Evolutionary conservation across 2,113 vertebrate species (phyloP), one percentile per base, ranked within the genome.

Genomic region (Channa maculata): DNA sequence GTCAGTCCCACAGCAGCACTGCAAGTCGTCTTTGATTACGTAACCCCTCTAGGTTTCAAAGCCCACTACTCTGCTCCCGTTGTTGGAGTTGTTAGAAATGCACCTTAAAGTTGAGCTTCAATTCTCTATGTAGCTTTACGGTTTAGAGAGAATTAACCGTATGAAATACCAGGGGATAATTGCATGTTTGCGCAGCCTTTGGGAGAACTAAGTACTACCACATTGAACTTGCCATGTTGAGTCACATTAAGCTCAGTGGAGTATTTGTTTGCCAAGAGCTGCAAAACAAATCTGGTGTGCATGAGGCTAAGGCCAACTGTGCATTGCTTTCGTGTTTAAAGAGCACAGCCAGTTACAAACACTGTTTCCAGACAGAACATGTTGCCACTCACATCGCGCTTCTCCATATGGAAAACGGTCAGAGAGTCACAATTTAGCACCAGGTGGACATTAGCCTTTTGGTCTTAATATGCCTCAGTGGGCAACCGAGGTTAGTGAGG

Each of bases 151-250:
- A 76, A 77, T 65, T 63, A 81, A 83, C 43, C n/a, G 6, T n/a
- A 33, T 36, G 38, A 71, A 64, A 41, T 45, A 34, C 55, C 64
- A 50, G 41, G 53, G 1, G 43, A 45, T 72, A 82, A 86, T 61
- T 81, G 71, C 39, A 69, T 64, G 76, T 83, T 86, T 87, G 62
- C 60, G n/a, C 39, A 63, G 79, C 85, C 84, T 33, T 48, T 54
- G 72, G 66, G 51, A 71, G 71, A 77, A 24, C 51, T 68, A 39
- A 75, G 71, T 37, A 65, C 79, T 39, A 68, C 45, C 64, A 71
- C 71, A 75, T 1, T 82, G 73, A 79, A 82, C 77, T 60, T 58
- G 78, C 57, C 54, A 57, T 33, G 70, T 71, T 74, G 64, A 85
- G 75, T 82, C 70, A 75, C 80, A 76, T 80, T 74, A 85, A 63